Conservation (phyloP, 2,797 vertebrate species). For the Yasuhikotakia modesta region DNA sequence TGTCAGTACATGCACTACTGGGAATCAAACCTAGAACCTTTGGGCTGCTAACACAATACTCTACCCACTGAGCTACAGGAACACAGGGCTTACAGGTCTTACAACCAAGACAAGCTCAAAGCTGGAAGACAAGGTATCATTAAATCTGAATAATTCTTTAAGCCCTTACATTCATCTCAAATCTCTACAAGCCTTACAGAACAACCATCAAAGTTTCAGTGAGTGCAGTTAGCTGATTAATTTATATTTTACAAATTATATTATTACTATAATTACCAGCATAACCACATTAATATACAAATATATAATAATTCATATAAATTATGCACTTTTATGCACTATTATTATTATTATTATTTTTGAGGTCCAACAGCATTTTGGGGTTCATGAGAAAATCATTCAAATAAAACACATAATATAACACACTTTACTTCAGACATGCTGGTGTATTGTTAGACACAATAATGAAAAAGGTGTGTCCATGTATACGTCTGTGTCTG, state of each 20-base stretch:
- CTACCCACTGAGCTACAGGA: too few species aligned
- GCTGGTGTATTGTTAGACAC: not conserved
- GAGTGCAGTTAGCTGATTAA: not conserved
- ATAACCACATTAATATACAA: not conserved
- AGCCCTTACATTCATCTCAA: not conserved
- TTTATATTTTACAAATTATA: too few species aligned
- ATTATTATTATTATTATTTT: not conserved
- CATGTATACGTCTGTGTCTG: not conserved
- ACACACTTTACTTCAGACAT: not conserved
- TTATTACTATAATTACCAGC: not conserved
- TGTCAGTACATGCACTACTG: too few species aligned
- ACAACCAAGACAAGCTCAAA: not conserved
- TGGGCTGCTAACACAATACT: too few species aligned
- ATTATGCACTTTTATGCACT: too few species aligned
- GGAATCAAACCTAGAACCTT: too few species aligned
- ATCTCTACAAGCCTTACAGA: not conserved
- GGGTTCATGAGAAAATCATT: not conserved
- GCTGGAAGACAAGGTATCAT: not conserved
- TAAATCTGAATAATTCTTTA: not conserved
- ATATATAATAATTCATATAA: too few species aligned
- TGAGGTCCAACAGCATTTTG: not conserved
- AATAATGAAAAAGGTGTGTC: constrained; percentile 13
- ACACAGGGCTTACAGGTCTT: too few species aligned
- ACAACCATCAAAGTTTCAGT: not conserved
- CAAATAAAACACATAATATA: not conserved